phyloP scores from a whole-genome alignment of 2,113 vertebrate species.

The Rhabdomys dilectus region DNA sequence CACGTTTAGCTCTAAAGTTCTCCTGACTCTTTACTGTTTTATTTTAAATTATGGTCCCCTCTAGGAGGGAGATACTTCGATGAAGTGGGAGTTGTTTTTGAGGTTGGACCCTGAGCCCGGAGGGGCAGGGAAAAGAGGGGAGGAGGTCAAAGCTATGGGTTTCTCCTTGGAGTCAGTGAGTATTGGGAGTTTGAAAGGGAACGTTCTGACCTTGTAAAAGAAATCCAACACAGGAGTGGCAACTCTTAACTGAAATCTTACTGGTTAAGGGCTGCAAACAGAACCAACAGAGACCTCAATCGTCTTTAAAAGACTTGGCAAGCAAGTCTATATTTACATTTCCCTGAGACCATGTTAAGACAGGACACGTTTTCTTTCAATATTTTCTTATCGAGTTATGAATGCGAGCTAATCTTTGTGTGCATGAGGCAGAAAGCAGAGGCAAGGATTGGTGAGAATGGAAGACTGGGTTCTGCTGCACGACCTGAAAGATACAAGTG shows the following conservation, averaged over 20 bases:
- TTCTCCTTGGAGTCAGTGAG: slow-evolving; percentile 45
- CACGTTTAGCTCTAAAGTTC: not conserved
- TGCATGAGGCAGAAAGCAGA: not conserved
- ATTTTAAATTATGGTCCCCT: slow-evolving; percentile 41
- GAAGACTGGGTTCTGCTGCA: not conserved
- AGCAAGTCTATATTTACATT: slow-evolving; percentile 49
- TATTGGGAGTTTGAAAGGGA: slow-evolving; percentile 62
- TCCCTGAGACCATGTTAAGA: slow-evolving; percentile 43
- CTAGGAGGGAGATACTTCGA: not conserved
- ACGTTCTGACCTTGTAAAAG: slow-evolving; percentile 64
- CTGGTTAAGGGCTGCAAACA: not conserved
- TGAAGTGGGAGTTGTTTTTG: not conserved
- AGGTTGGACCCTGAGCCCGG: not conserved
- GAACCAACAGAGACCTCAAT: slow-evolving; percentile 45
- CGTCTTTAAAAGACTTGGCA: slow-evolving; percentile 42
- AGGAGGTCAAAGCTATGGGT: not conserved
- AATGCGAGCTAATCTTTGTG: slow-evolving; percentile 34
- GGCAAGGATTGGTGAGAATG: not conserved
- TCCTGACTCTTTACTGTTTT: slow-evolving; percentile 20
- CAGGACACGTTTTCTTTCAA: slow-evolving; percentile 31
- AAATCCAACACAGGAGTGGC: slow-evolving; percentile 1
- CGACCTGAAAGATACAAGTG: not conserved
- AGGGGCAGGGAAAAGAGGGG: not conserved
- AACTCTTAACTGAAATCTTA: slow-evolving; percentile 28
- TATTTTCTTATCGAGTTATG: not conserved